phyloP scores from a whole-genome alignment of 2,888 invertebrate species.

The Melieria crassipennis region DNA sequence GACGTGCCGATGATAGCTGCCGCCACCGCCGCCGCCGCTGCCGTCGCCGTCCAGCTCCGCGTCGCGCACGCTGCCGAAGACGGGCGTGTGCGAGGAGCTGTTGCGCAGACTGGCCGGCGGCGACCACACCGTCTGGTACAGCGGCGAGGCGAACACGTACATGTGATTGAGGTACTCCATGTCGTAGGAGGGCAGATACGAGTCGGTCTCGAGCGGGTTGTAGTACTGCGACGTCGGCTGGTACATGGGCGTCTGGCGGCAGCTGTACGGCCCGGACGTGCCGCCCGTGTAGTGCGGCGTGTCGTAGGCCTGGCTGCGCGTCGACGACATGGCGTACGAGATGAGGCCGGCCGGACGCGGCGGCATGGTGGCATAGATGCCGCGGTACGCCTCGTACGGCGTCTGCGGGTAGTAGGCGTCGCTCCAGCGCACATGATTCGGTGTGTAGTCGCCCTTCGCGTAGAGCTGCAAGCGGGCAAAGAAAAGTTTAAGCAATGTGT shows the following conservation, averaged over 20 bases:
- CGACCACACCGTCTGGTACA: constrained; percentile 66
- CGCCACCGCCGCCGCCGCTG: constrained; percentile 45
- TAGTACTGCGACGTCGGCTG: constrained; percentile 64
- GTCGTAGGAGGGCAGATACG: constrained; percentile 65
- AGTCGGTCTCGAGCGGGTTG: constrained; percentile 65
- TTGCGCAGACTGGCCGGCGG: constrained; percentile 64
- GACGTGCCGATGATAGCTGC: constrained; percentile 61
- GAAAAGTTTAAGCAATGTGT: background rate
- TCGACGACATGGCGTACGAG: constrained; percentile 54
- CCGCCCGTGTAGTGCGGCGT: constrained; percentile 59
- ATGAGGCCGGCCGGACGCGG: constrained; percentile 56
- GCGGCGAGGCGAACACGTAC: constrained; percentile 65
- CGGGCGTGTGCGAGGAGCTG: constrained; percentile 64
- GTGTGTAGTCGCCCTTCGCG: constrained; percentile 73
- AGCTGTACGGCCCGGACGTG: constrained; percentile 63
- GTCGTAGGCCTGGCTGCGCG: constrained; percentile 60
- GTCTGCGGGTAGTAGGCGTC: constrained; percentile 73
- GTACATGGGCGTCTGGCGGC: constrained; percentile 65
- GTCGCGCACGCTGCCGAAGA: constrained; percentile 64
- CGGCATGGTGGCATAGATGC: constrained; percentile 69
- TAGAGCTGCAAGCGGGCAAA: constrained; percentile 63
- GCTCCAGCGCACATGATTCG: constrained; percentile 72
- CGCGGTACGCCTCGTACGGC: constrained; percentile 71
- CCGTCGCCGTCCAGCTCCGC: constrained; percentile 61
- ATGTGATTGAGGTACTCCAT: constrained; percentile 64